Evolutionary conservation across 1,140 invertebrate genomes (phyloP).

Genomic region (Alviniconcha marisindica): DNA sequence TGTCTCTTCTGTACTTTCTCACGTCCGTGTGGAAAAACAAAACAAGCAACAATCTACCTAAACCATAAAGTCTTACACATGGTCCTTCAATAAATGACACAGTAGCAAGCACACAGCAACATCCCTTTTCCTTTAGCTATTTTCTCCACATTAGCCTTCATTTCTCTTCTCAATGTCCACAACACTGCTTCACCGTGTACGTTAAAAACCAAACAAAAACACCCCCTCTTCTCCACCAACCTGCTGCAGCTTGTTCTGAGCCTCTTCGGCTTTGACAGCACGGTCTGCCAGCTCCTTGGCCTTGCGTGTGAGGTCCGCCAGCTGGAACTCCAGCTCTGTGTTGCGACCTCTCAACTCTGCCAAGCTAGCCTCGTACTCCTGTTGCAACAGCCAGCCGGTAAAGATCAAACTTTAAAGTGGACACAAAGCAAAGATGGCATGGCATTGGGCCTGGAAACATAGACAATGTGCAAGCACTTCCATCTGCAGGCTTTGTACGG

Average conservation of each 20-base stretch:
- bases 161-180: too few relatives aligned
- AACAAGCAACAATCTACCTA: too few relatives aligned
- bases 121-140: too few relatives aligned
- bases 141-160: too few relatives aligned
- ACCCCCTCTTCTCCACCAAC: not conserved
- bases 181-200: too few relatives aligned
- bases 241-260: not conserved
- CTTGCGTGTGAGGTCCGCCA: conserved; percentile 36
- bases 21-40: too few relatives aligned
- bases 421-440: not conserved
- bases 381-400: not conserved
- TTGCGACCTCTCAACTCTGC: not conserved
- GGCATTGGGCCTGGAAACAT: not conserved
- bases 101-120: too few relatives aligned
- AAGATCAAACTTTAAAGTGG: not conserved
- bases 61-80: too few relatives aligned
- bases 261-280: conserved; percentile 30
- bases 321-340: conserved; percentile 26
- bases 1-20: too few relatives aligned
- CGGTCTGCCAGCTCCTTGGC: conserved; percentile 47
- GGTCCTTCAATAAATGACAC: too few relatives aligned
- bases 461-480: not conserved
- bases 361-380: conserved; percentile 21
- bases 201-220: not conserved
- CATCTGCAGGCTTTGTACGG: not conserved